Evolutionary conservation across 2,797 vertebrate genomes (phyloP).

Genomic region (Schizothorax lantsangensis): DNA sequence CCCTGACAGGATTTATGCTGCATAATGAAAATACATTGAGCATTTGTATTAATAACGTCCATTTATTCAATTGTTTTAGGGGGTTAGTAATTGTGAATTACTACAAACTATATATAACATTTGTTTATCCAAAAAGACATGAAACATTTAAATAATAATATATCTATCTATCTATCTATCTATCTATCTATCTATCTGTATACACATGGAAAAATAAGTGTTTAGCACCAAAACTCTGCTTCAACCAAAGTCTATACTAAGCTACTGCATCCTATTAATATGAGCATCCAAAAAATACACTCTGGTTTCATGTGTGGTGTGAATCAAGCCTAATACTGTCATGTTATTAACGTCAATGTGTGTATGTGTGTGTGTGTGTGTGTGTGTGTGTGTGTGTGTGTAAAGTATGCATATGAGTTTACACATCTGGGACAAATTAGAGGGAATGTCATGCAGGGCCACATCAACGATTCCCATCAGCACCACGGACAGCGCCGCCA

Average conservation of each 20-base stretch:
- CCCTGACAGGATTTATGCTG: neutral
- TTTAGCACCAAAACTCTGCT: neutral
- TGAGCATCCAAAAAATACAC: neutral
- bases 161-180: neutral
- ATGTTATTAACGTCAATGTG: neutral
- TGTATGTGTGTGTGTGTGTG: neutral
- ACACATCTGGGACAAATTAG: constrained; percentile 23
- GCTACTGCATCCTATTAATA: neutral
- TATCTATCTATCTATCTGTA: neutral
- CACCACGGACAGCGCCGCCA: constrained; percentile 12
- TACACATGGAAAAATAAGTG: neutral
- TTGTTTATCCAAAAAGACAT: neutral
- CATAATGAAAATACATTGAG: neutral
- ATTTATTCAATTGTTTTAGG: neutral
- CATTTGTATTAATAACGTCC: neutral
- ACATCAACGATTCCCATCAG: constrained; percentile 9
- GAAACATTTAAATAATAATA: neutral
- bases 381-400: neutral
- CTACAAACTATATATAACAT: neutral
- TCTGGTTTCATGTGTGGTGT: neutral
- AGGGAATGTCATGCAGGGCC: neutral
- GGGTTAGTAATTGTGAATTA: neutral
- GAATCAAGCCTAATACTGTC: neutral
- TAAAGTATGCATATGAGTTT: constrained; percentile 4
- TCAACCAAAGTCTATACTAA: neutral